phyloP scores from a whole-genome alignment of 2,888 invertebrate species.

The Actias luna region DNA sequence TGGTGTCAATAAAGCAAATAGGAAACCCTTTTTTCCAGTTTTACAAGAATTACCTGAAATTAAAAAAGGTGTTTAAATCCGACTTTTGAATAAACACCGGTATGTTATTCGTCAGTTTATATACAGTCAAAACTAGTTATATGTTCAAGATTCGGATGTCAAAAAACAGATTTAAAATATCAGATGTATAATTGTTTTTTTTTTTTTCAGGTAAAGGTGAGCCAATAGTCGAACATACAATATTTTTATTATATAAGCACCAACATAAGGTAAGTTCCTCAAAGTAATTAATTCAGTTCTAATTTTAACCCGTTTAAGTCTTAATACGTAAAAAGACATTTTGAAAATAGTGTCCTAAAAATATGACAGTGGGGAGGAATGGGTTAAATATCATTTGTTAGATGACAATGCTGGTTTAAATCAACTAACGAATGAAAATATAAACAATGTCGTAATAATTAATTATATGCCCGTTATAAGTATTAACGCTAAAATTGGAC shows the following conservation, averaged over 20 bases:
- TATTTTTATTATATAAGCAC: not conserved
- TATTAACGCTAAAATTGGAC: not conserved
- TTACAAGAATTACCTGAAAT: no score
- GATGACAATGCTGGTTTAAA: not conserved
- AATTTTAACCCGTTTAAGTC: not conserved
- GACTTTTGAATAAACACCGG: not conserved
- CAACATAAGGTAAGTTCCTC: not conserved
- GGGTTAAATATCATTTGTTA: not conserved
- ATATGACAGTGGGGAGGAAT: no score
- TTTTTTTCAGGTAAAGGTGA: conserved; percentile 74
- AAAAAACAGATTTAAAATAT: not conserved
- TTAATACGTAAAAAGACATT: no score
- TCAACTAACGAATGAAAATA: conserved; percentile 27
- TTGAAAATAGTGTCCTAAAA: no score
- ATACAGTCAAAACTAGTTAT: not conserved
- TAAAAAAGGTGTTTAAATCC: no score
- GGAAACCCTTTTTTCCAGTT: no score
- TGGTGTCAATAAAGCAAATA: no score
- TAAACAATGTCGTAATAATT: conserved; percentile 28
- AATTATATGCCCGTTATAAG: conserved; percentile 17
- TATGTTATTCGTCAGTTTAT: not conserved
- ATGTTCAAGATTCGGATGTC: not conserved
- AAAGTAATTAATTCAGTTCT: conserved; percentile 1
- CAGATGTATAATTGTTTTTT: not conserved
- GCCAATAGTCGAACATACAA: conserved; percentile 27